Evolutionary conservation across 2,888 invertebrate species (phyloP).

Genomic region (Shargacucullia verbasci): DNA sequence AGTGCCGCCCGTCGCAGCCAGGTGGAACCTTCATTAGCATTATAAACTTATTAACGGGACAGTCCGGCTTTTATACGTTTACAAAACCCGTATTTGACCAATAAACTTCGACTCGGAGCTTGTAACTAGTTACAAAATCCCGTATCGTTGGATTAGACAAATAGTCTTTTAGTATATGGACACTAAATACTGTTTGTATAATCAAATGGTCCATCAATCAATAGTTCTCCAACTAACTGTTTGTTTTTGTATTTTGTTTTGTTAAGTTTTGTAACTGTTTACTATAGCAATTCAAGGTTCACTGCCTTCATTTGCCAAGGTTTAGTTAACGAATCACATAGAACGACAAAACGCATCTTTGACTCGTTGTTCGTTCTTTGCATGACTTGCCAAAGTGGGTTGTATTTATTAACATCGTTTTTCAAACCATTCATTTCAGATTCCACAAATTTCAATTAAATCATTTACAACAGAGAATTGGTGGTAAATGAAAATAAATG

Average conservation of each 20-base stretch:
- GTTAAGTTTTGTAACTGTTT: slow-evolving; percentile 66
- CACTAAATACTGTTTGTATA: slow-evolving; percentile 22
- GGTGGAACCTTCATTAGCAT: slow-evolving; percentile 82
- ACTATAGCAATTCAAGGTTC: slow-evolving; percentile 75
- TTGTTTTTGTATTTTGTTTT: slow-evolving; percentile 66
- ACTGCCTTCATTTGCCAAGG: slow-evolving; percentile 72
- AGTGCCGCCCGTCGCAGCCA: slow-evolving; percentile 58
- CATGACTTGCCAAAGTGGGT: slow-evolving; percentile 62
- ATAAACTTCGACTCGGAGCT: slow-evolving; percentile 63
- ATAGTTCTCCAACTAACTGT: slow-evolving; percentile 45
- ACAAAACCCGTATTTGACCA: slow-evolving; percentile 69
- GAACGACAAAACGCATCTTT: slow-evolving; percentile 66
- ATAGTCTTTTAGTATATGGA: slow-evolving; percentile 11
- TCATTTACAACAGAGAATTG: slow-evolving; percentile 30
- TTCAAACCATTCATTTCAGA: slow-evolving; percentile 39
- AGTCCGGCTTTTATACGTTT: slow-evolving; percentile 62
- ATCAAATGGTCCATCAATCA: slow-evolving; percentile 20
- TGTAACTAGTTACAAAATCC: slow-evolving; percentile 50
- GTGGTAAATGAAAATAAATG: slow-evolving; percentile 34
- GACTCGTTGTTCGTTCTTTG: slow-evolving; percentile 57
- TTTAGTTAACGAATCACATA: slow-evolving; percentile 66
- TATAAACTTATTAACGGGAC: slow-evolving; percentile 82
- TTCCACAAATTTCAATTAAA: slow-evolving; percentile 52
- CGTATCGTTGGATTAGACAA: slow-evolving; percentile 37
- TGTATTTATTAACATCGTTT: slow-evolving; percentile 40